Percentiles rank a stretch among this genome's conserved stretches.
Evolutionary conservation across 92 coral and sea anemone genomes (phyloP).

Genomic region (Porites rus): DNA sequence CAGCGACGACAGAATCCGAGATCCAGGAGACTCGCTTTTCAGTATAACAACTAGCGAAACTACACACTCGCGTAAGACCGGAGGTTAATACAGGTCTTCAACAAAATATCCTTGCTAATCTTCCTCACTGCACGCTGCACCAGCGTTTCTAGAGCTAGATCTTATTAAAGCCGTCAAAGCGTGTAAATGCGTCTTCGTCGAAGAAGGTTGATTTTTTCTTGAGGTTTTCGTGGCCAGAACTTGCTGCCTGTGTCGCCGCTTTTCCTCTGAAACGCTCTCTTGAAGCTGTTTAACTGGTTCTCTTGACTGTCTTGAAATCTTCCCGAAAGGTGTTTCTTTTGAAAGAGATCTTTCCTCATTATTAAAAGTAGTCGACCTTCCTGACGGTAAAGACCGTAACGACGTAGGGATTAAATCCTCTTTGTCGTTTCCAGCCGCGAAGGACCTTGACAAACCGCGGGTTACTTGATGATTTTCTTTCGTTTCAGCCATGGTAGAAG

Average conservation of each 20-base stretch:
- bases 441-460: neutral
- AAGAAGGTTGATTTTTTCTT: neutral
- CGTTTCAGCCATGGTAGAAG: neutral
- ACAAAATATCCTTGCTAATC: neutral
- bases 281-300: neutral
- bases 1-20: too few relatives aligned
- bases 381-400: neutral
- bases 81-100: too few relatives aligned
- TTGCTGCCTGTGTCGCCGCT: constrained; percentile 23
- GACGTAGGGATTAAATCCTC: neutral
- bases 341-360: neutral
- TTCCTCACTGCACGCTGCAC: constrained; percentile 49
- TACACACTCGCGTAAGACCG: too few relatives aligned
- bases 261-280: constrained; percentile 25
- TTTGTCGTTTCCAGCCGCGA: neutral
- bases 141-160: constrained; percentile 68
- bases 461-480: neutral
- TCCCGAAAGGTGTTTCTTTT: neutral
- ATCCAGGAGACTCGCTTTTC: too few relatives aligned
- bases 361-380: neutral
- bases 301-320: neutral
- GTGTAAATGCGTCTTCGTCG: constrained; percentile 23
- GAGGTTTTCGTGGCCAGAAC: constrained; percentile 9
- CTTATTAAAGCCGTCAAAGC: constrained; percentile 65
- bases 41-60: too few relatives aligned